A percentile compares a stretch with the other conserved stretches of the same genome.
Evolutionary conservation across 2,888 invertebrate genomes (phyloP).

Genomic region (Mayetiola destructor): DNA sequence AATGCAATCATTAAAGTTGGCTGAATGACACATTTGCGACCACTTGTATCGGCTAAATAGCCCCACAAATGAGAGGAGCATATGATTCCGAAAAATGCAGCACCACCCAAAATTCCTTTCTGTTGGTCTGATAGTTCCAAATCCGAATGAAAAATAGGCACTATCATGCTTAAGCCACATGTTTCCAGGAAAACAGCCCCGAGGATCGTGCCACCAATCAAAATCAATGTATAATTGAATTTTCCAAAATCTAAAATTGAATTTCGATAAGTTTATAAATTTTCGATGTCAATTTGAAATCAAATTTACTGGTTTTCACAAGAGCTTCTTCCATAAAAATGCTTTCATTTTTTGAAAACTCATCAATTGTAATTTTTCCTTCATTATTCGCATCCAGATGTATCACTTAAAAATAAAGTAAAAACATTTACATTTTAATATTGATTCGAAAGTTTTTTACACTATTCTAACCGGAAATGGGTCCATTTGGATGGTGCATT

Average conservation of each 20-base stretch:
- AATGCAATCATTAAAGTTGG: slow-evolving; percentile 36
- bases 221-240: slow-evolving; percentile 37
- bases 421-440: too few species aligned
- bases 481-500: too few species aligned
- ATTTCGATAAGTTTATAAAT: too few species aligned
- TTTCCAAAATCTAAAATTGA: slow-evolving; percentile 35
- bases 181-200: slow-evolving; percentile 36
- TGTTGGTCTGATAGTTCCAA: slow-evolving; percentile 30
- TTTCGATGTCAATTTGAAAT: background rate
- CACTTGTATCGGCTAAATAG: slow-evolving; percentile 40
- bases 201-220: slow-evolving; percentile 38
- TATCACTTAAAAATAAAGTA: too few species aligned
- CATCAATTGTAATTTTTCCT: too few species aligned
- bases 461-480: too few species aligned
- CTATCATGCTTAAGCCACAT: slow-evolving; percentile 38
- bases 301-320: background rate
- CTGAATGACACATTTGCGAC: slow-evolving; percentile 36
- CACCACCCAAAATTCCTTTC: slow-evolving; percentile 33
- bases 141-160: slow-evolving; percentile 39
- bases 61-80: slow-evolving; percentile 43
- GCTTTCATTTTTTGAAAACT: background rate
- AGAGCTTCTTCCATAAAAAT: background rate
- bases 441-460: too few species aligned
- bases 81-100: slow-evolving; percentile 33
- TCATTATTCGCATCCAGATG: too few species aligned